Percentiles rank a stretch among this genome's conserved stretches.
Evolutionary conservation across 1,140 invertebrate genomes (phyloP).

Genomic region (Portunus trituberculatus): DNA sequence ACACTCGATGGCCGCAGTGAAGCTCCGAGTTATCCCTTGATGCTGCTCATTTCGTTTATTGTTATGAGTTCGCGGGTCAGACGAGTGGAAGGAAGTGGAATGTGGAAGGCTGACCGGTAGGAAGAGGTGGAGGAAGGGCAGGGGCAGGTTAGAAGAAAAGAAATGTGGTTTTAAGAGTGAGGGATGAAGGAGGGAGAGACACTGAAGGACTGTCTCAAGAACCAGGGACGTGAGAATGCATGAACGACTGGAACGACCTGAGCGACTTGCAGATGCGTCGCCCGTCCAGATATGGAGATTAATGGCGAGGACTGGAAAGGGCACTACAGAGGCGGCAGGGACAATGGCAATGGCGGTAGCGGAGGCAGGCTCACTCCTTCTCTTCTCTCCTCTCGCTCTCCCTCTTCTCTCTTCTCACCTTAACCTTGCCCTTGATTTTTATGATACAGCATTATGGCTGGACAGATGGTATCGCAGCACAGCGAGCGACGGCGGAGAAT

Average conservation of each 20-base stretch:
- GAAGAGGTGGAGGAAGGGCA: not conserved
- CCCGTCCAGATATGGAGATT: not conserved
- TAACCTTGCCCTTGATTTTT: slow-evolving; percentile 53
- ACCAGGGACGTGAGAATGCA: not conserved
- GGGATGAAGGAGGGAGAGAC: too few relatives aligned
- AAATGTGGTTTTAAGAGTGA: not conserved
- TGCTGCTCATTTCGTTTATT: too few relatives aligned
- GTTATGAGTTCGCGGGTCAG: too few relatives aligned
- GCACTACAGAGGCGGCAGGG: too few relatives aligned
- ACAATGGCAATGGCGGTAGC: too few relatives aligned
- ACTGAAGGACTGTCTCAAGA: not conserved
- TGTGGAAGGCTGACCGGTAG: not conserved
- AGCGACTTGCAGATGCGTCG: not conserved
- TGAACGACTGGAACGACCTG: not conserved
- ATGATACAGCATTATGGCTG: slow-evolving; percentile 53
- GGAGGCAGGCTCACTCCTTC: too few relatives aligned
- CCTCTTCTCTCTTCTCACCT: not conserved
- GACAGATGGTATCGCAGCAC: slow-evolving; percentile 51
- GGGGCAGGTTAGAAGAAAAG: not conserved
- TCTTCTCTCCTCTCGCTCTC: not conserved
- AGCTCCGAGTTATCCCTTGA: too few relatives aligned
- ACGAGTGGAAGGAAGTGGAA: not conserved
- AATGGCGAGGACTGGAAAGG: not conserved
- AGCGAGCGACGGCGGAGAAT: slow-evolving; percentile 28
- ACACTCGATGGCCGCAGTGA: too few relatives aligned